phyloP scores from a whole-genome alignment of 2,797 vertebrate species.

The Peromyscus attwateri region DNA sequence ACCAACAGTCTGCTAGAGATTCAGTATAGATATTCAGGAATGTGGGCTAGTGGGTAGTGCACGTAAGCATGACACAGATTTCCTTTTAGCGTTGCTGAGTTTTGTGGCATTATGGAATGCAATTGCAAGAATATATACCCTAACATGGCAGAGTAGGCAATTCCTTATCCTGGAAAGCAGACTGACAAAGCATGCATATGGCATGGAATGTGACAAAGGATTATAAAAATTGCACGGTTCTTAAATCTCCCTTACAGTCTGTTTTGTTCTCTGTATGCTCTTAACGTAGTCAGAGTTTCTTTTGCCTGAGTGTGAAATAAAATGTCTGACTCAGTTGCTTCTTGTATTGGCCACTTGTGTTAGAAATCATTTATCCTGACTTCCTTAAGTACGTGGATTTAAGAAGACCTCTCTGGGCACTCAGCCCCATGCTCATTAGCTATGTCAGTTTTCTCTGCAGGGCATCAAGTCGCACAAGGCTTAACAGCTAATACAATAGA shows the following conservation, averaged over 20 bases:
- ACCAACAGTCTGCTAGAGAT: background rate
- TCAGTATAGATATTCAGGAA: background rate
- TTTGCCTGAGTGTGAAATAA: background rate
- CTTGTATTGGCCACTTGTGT: background rate
- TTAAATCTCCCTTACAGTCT: slow-evolving; percentile 11
- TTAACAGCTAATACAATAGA: background rate
- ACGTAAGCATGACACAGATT: background rate
- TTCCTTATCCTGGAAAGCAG: background rate
- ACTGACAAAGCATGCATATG: background rate
- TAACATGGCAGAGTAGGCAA: background rate
- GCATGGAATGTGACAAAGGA: background rate
- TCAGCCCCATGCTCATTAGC: background rate
- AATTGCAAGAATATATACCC: background rate
- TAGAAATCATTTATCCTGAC: background rate
- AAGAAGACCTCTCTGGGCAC: background rate
- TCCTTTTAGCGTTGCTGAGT: slow-evolving; percentile 8
- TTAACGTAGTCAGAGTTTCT: background rate
- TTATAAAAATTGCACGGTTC: background rate
- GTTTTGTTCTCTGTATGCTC: background rate
- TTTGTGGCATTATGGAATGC: background rate
- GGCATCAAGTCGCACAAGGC: background rate
- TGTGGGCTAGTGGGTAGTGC: background rate
- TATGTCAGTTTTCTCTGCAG: background rate
- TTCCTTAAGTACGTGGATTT: background rate
- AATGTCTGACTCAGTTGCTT: background rate